phyloP scores from a whole-genome alignment of 2,888 invertebrate genomes.

The Ormia ochracea region DNA sequence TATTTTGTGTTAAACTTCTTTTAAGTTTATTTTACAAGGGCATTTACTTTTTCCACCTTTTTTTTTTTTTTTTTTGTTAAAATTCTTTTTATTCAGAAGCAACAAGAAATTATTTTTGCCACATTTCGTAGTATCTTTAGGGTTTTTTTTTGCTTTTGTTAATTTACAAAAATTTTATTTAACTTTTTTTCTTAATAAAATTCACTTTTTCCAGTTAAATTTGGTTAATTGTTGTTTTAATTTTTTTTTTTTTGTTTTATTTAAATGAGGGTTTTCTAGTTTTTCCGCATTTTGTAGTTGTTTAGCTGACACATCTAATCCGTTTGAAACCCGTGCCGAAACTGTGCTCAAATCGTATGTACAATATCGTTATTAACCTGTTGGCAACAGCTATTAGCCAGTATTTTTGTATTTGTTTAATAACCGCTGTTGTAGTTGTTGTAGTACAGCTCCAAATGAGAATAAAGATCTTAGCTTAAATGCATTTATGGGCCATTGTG shows the following conservation, averaged over 20 bases:
- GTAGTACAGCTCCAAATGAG: conserved; percentile 42
- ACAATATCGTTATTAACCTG: conserved; percentile 71
- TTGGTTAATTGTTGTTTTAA: conserved; percentile 22
- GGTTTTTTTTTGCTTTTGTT: conserved; percentile 16
- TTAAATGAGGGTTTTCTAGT: conserved; percentile 38
- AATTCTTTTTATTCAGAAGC: neutral
- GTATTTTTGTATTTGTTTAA: neutral
- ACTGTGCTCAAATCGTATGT: conserved; percentile 69
- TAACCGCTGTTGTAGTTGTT: conserved; percentile 11
- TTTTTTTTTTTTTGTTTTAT: conserved; percentile 25
- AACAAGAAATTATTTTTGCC: conserved; percentile 6
- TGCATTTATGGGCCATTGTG: conserved; percentile 30
- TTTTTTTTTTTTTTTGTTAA: conserved; percentile 15
- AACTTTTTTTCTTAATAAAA: conserved; percentile 9
- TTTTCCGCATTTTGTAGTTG: conserved; percentile 37
- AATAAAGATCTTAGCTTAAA: conserved; percentile 56
- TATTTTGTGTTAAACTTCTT: conserved; percentile 25
- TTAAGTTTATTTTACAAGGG: conserved; percentile 48
- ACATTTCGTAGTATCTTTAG: conserved; percentile 2
- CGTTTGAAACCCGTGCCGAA: conserved; percentile 70
- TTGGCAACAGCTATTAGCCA: conserved; percentile 49
- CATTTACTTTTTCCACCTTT: conserved; percentile 46
- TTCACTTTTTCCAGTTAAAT: conserved; percentile 31
- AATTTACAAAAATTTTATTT: neutral
- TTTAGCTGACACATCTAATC: conserved; percentile 67